Percentiles rank a stretch among this genome's conserved stretches.
These are phyloP conservation scores for Ambastaia sidthimunki DNA, from an alignment of 2,797 vertebrate species.

Conservation along the genomic window DNA sequence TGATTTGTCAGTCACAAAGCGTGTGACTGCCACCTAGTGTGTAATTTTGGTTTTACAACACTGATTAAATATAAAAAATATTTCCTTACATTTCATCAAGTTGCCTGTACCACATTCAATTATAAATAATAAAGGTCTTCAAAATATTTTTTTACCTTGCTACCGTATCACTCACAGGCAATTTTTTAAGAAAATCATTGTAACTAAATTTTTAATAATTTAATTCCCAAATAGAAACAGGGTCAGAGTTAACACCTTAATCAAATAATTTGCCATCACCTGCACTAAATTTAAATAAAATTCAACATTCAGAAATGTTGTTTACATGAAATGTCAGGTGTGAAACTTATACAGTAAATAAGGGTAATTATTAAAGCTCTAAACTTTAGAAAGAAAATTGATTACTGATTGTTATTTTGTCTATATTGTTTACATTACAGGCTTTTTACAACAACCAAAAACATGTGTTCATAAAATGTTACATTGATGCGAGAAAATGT, in stretches of 20 bases:
- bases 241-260: too few relatives aligned
- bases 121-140: too few relatives aligned
- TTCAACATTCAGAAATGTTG: background rate
- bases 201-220: too few relatives aligned
- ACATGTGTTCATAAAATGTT: background rate
- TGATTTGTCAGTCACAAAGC: background rate
- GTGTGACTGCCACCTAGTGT: conserved; percentile 49
- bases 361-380: background rate
- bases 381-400: conserved; percentile 14
- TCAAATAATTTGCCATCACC: background rate
- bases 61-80: too few relatives aligned
- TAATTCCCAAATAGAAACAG: too few relatives aligned
- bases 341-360: background rate
- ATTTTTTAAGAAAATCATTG: background rate
- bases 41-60: conserved; percentile 11
- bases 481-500: background rate
- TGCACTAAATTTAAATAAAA: background rate
- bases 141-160: background rate
- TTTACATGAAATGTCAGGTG: background rate
- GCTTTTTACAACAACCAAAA: conserved; percentile 21
- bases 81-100: too few relatives aligned
- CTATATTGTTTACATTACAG: conserved; percentile 35
- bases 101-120: too few relatives aligned
- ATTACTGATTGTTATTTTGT: conserved; percentile 7
- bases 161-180: background rate